Evolutionary conservation across 2,113 vertebrate species (phyloP).

Genomic region (Tonatia bakeri): DNA sequence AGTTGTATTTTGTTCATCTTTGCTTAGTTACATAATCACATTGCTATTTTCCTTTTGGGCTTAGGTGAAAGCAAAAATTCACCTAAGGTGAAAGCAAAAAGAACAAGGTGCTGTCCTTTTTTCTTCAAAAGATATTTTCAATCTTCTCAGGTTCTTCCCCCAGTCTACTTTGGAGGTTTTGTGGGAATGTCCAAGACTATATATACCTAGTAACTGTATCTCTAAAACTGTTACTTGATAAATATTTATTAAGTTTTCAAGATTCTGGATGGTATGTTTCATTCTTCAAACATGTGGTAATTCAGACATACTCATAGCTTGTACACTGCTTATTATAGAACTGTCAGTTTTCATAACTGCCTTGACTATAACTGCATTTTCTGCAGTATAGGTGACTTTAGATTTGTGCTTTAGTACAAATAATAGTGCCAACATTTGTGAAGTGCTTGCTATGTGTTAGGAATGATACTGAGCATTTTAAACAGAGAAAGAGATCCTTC

Average conservation of each 20-base stretch:
- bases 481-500: background rate
- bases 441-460: background rate
- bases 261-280: background rate
- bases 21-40: background rate
- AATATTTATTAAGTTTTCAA: constrained; percentile 3
- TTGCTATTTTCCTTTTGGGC: background rate
- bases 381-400: background rate
- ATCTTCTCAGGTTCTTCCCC: background rate
- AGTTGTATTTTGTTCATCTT: background rate
- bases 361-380: background rate
- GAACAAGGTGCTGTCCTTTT: background rate
- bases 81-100: background rate
- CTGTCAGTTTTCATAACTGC: background rate
- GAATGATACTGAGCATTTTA: background rate
- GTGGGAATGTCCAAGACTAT: background rate
- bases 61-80: background rate
- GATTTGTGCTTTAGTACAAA: background rate
- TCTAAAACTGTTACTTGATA: constrained; percentile 2
- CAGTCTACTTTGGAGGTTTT: background rate
- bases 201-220: background rate
- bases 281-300: constrained; percentile 24
- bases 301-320: background rate
- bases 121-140: background rate
- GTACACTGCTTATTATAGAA: background rate
- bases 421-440: background rate